Percentiles rank a stretch among this genome's conserved stretches.
phyloP scores from a whole-genome alignment of 2,888 invertebrate genomes.

The Laspeyria flexula region DNA sequence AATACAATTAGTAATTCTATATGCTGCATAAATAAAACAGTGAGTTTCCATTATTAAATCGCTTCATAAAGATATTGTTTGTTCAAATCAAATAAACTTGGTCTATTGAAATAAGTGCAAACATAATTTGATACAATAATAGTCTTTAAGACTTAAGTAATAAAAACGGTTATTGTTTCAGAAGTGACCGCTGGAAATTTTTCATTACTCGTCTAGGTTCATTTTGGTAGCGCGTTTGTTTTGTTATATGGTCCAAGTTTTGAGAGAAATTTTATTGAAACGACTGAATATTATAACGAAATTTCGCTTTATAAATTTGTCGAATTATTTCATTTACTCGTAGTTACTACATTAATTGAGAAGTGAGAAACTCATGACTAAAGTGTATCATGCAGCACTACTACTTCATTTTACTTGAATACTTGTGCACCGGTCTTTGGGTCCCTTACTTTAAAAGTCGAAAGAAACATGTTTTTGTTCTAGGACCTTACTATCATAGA shows the following conservation, averaged over 20 bases:
- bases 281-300: neutral
- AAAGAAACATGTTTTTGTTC: no score
- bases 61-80: slow-evolving; percentile 36
- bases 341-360: no score
- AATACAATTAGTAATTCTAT: slow-evolving; percentile 43
- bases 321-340: no score
- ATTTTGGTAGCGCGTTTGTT: slow-evolving; percentile 65
- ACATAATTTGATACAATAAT: slow-evolving; percentile 25
- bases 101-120: slow-evolving; percentile 41
- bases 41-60: slow-evolving; percentile 30
- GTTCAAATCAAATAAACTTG: slow-evolving; percentile 45
- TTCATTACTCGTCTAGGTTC: slow-evolving; percentile 63
- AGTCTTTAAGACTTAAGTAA: slow-evolving; percentile 30
- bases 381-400: no score
- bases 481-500: no score
- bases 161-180: slow-evolving; percentile 46
- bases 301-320: no score
- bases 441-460: no score
- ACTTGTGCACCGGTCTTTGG: no score
- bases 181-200: slow-evolving; percentile 49
- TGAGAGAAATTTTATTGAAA: slow-evolving; percentile 11
- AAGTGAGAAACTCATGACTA: no score
- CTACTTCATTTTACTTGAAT: no score
- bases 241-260: slow-evolving; percentile 50
- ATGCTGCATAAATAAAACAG: slow-evolving; percentile 28